phyloP scores from a whole-genome alignment of 2,797 vertebrate genomes.

The Lindbergichthys nudifrons region DNA sequence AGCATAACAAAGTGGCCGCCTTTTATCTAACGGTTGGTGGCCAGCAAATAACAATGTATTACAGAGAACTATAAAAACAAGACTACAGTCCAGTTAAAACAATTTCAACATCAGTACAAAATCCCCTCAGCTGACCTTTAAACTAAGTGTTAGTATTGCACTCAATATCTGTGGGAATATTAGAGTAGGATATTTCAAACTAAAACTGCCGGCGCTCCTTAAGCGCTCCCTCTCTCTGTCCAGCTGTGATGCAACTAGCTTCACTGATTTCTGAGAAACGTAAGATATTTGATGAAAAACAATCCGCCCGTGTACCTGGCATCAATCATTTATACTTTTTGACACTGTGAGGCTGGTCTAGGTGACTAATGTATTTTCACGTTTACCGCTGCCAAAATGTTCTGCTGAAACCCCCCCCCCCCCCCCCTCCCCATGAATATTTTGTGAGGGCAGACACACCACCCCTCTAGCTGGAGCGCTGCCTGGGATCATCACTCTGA shows the following conservation, averaged over 20 bases:
- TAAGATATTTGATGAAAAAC: slow-evolving; percentile 23
- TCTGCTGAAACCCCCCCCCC: slow-evolving; percentile 31
- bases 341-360: slow-evolving; percentile 38
- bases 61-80: not conserved
- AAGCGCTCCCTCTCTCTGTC: slow-evolving; percentile 7
- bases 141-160: not conserved
- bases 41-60: slow-evolving; percentile 5
- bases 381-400: slow-evolving; percentile 60
- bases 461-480: slow-evolving; percentile 58
- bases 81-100: slow-evolving; percentile 13
- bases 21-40: slow-evolving; percentile 5
- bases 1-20: not conserved
- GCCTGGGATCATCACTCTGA: slow-evolving; percentile 68
- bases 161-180: slow-evolving; percentile 28
- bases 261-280: slow-evolving; percentile 22
- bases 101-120: not conserved
- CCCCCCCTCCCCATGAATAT: slow-evolving; percentile 52
- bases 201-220: not conserved
- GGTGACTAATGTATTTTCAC: slow-evolving; percentile 61
- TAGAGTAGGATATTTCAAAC: slow-evolving; percentile 11
- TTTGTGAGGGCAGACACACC: slow-evolving; percentile 57
- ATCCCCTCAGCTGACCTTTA: slow-evolving; percentile 10
- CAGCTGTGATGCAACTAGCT: slow-evolving; percentile 20
- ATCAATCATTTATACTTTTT: slow-evolving; percentile 59
- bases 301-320: slow-evolving; percentile 31